Percentiles rank a stretch among this genome's conserved stretches.
Conservation (phyloP, 2,888 invertebrate genomes). For the Spisula solida region DNA sequence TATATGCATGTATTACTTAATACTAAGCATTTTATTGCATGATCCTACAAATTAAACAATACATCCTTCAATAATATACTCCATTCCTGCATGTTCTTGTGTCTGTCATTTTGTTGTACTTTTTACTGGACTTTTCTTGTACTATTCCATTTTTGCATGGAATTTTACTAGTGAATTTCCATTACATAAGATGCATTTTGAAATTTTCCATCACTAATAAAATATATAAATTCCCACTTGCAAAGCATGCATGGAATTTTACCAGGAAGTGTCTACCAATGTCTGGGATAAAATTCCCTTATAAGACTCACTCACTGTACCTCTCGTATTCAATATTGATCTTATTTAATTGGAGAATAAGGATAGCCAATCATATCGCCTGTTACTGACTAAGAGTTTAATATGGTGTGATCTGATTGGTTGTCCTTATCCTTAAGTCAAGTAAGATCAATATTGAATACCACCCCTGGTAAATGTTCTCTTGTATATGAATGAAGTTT, state of each 20-base stretch:
- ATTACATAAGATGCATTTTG: not conserved
- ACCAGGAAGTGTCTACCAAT: not conserved
- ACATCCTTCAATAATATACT: not conserved
- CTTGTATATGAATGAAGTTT: no score
- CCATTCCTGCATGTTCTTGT: not conserved
- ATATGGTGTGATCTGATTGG: no score
- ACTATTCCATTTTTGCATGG: not conserved
- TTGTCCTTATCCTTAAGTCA: no score
- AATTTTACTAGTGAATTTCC: not conserved
- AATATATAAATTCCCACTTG: not conserved
- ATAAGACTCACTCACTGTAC: no score
- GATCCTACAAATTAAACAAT: not conserved
- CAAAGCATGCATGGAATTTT: not conserved
- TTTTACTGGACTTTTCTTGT: not conserved
- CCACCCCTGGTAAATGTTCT: no score
- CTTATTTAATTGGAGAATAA: no score
- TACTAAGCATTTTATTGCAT: not conserved
- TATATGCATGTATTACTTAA: not conserved
- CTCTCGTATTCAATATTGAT: no score
- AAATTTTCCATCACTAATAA: not conserved
- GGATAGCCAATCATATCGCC: no score
- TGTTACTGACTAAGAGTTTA: no score
- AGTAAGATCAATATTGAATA: no score
- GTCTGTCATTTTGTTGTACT: not conserved
- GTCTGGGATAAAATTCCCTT: no score